Conservation (phyloP, 2,888 invertebrate species). For the Lymantria dispar region DNA sequence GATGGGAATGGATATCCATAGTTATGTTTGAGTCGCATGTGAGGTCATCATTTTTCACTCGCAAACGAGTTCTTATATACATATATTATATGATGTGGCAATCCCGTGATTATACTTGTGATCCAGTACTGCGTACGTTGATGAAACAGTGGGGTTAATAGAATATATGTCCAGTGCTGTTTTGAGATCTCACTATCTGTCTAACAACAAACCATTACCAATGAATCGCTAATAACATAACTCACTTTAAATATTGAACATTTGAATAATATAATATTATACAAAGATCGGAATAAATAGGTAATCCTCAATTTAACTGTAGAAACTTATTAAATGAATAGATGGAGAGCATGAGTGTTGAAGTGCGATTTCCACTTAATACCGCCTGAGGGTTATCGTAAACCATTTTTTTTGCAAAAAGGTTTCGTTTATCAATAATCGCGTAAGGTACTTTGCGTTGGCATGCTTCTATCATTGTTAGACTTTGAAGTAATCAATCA, state of each 20-base stretch:
- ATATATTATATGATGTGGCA: too few relatives aligned
- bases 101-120: too few relatives aligned
- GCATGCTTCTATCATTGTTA: background rate
- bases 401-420: slow-evolving; percentile 23
- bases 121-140: too few relatives aligned
- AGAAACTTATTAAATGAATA: slow-evolving; percentile 1
- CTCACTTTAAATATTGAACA: background rate
- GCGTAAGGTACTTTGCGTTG: slow-evolving; percentile 3
- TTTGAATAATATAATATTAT: slow-evolving; percentile 5
- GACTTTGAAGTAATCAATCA: too few relatives aligned
- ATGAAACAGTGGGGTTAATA: too few relatives aligned
- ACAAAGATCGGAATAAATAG: background rate
- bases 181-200: too few relatives aligned
- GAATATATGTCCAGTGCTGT: too few relatives aligned
- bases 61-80: too few relatives aligned
- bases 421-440: slow-evolving; percentile 6
- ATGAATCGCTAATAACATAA: slow-evolving; percentile 1
- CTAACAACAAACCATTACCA: background rate
- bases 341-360: slow-evolving; percentile 8
- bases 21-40: too few relatives aligned
- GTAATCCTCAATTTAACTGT: slow-evolving; percentile 2
- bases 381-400: slow-evolving; percentile 21
- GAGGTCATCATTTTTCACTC: too few relatives aligned
- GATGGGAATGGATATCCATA: too few relatives aligned
- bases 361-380: slow-evolving; percentile 18